Evolutionary conservation across 2,888 invertebrate genomes (phyloP).

Genomic region (Parochlus steinenii): DNA sequence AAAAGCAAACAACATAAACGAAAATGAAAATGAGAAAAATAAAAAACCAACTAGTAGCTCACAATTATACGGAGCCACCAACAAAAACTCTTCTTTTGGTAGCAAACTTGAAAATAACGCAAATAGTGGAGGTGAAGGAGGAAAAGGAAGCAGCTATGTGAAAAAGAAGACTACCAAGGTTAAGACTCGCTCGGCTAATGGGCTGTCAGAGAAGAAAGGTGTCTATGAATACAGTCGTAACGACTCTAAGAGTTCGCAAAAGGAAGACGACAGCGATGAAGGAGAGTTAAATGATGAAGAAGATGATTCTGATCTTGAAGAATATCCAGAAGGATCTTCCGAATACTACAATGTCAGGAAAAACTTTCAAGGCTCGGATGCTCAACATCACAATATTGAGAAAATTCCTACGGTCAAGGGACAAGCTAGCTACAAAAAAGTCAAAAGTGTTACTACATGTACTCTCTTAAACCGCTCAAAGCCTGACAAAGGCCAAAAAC

Average conservation of each 20-base stretch:
- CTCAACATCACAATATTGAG: constrained; percentile 11
- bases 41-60: constrained; percentile 24
- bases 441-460: constrained; percentile 10
- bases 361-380: constrained; percentile 9
- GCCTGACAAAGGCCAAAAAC: constrained; percentile 13
- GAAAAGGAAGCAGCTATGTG: constrained; percentile 27
- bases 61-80: too few species aligned
- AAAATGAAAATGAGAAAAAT: constrained; percentile 24
- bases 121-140: constrained; percentile 28
- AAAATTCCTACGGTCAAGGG: constrained; percentile 5
- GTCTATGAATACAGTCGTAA: neutral
- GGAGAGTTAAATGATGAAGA: constrained; percentile 17
- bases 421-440: constrained; percentile 11
- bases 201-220: neutral
- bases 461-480: constrained; percentile 12
- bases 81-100: too few species aligned
- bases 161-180: constrained; percentile 16
- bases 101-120: neutral
- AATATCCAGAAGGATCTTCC: constrained; percentile 11
- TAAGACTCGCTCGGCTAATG: neutral
- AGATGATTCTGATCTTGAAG: constrained; percentile 5
- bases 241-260: constrained; percentile 28
- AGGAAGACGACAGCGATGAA: constrained; percentile 24
- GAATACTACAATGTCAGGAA: constrained; percentile 8
- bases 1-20: constrained; percentile 31